Base-by-base conservation (phyloP, 2,797 vertebrate genomes). In the Lacerta bilineata region DNA sequence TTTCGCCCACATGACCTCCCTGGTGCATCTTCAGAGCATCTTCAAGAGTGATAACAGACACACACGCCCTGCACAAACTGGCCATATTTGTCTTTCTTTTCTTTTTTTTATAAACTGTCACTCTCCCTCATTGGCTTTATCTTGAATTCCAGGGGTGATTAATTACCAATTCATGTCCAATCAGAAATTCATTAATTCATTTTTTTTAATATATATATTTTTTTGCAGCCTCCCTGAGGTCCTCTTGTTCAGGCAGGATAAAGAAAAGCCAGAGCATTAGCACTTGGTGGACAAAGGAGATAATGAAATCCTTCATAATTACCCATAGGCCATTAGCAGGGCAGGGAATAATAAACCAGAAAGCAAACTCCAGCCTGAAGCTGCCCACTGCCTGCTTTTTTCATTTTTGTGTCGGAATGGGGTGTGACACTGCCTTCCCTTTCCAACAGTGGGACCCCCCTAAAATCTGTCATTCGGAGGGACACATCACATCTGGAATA, bases 131-230 rank as follows among this genome's bases (percentile, higher is more conserved):
- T 87, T 0, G 36, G 84, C 88, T 93, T 95, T 93, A 95, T 95
- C 95, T 95, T 92, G 95, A 95, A 94, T 95, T 95, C 93, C 91
- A 94, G 93, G 88, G 93, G 91, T 96, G 95, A 96, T 96, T 96
- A 96, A 96, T 96, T 95, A 96, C 94, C 93, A 95, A 94, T 94
- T 96, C 94, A 92, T 87, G 93, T 93, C 94, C 92, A 94, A 94
- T 94, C 94, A 93, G 93, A 95, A 94, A 95, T 94, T 93, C 94
- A 96, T 96, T 95, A 96, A 95, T 96, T 93, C 95, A 92, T 95
- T 94, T 93, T 94, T 93, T 33, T 33, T 33, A 33, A 33, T 33
- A 33, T 33, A 33, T 33, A 1, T 33, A 33, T 33, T 33, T 93
- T 93, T 93, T 94, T 92, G 88, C 95, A 87, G 77, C 90, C 90